Conservation (phyloP, 2,797 vertebrate species). For the Tokudaia tokunoshimensis region DNA sequence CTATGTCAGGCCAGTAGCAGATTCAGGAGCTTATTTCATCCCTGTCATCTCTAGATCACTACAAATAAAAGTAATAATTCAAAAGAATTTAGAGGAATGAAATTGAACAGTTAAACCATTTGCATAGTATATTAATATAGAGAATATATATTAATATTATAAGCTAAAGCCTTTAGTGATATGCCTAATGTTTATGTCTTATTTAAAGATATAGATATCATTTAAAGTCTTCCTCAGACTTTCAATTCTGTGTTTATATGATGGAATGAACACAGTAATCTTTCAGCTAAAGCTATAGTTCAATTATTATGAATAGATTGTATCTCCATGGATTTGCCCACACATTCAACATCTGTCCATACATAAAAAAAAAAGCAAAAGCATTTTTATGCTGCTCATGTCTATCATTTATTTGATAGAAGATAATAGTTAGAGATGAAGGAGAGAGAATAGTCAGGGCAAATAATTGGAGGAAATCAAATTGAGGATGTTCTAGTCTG, state of each 20-base stretch:
- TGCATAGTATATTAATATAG: not conserved
- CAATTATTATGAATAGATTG: not conserved
- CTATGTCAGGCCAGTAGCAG: not conserved
- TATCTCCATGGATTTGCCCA: not conserved
- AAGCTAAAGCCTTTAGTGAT: not conserved
- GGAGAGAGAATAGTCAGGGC: not conserved
- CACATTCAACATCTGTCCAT: not conserved
- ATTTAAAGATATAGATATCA: not conserved
- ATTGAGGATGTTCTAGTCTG: not conserved
- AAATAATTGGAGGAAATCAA: not conserved
- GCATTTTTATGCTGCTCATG: not conserved
- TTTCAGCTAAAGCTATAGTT: not conserved
- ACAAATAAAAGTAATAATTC: not conserved
- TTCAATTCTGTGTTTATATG: not conserved
- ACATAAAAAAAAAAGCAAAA: not conserved
- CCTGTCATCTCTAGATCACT: not conserved
- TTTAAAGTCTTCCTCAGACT: not conserved
- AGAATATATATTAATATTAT: not conserved
- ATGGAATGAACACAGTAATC: not conserved
- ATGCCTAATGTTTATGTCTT: not conserved
- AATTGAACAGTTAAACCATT: not conserved
- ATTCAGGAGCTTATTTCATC: not conserved
- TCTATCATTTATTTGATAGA: not conserved
- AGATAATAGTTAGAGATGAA: not conserved
- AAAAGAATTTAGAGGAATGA: not conserved